Base-by-base conservation (phyloP, 1,140 invertebrate species). In the Dryas iulia region DNA sequence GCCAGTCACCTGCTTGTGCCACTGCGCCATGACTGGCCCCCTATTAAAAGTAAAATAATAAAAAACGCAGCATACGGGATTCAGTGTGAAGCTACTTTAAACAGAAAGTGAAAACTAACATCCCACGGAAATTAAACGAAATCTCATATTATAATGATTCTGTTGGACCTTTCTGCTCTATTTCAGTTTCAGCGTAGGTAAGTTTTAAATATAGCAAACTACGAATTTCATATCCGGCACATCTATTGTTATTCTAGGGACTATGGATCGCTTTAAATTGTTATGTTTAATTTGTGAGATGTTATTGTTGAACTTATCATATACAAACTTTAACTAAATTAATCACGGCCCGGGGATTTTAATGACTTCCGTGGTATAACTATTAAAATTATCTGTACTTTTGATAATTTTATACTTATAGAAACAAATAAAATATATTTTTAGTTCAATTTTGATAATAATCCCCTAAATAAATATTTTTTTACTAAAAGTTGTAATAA, bases 191-290 rank as follows among this genome's bases (percentile, higher is more conserved):
- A 6, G 35, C 14, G 14, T 30, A 18, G 57, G 10, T 31, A 59
- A 47, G n/a, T 24, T 60, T 47, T 47, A 47, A 60, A 24, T 60
- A 39, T 39, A 47, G 26, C 33, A 60, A 39, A 60, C 33, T 25
- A 47, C n/a, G 1, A 3, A 60, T 12, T 60, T 60, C 59, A 60
- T 60, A 47, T 60, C 59, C 59, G 33, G 59, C 10, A 60, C 21
- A 33, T 26, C 59, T 26, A 25, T 31, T 47, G 35, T 60, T 47
- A 8, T 39, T 18, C 18, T 23, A 31, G 33, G 25, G 30, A 47
- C 11, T 33, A 14, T 60, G 5, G 23, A 39, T 47, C 35, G 35
- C 35, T 47, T 35, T 47, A 47, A 47, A 47, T 21, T 47, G n/a
- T 47, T 47, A 21, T 47, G 35, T 47, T 47, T 47, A 47, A 47